Base-by-base conservation (phyloP, 1,140 invertebrate genomes). In the Drosophila ficusphila region DNA sequence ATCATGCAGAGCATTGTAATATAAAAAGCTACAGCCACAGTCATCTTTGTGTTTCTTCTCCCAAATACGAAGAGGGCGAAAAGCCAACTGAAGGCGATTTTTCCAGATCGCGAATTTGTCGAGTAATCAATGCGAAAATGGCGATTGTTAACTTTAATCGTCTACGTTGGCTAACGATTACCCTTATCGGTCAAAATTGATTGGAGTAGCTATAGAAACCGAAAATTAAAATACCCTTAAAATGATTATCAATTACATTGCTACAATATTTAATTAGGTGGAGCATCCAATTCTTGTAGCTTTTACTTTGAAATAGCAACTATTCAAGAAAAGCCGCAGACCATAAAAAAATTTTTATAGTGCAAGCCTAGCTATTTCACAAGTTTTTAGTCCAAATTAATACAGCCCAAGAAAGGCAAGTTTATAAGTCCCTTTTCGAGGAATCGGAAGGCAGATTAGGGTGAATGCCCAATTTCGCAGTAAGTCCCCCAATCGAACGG, bases 131-230 rank as follows among this genome's bases (percentile, higher is more conserved):
- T 16, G 7, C 2, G 25, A 29, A 34, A 42, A 65, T 29, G n/a
- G 12, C 25, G 25, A 21, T 42, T 44, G 18, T 23, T 14, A 4
- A 19, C 16, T 25, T 18, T 64, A 64, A 38, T 49, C 44, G 25
- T 23, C 8, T 29, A 18, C 16, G 12, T 27, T 9, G 8, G 8
- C 14, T n/a, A 2, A 3, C 8, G 57, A 52, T 52, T 68, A 29
- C n/a, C 19, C 29, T 65, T 68, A 68, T 68, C 64, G 64, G 64
- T 68, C 48, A 42, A 65, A 52, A 58, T 18, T 29, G 8, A 5
- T 53, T 11, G 12, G 12, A 53, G 11, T 7, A 4, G 19, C 31
- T n/a, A 4, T 31, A 9, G 16, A 21, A 23, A 12, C 29, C 47
- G 14, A 34, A 16, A 16, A 12, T 4, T 25, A 3, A 0, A 19